Percentiles rank a stretch among this genome's conserved stretches.
Conservation (phyloP, 2,888 invertebrate genomes). For the Tenthredo amoena region DNA sequence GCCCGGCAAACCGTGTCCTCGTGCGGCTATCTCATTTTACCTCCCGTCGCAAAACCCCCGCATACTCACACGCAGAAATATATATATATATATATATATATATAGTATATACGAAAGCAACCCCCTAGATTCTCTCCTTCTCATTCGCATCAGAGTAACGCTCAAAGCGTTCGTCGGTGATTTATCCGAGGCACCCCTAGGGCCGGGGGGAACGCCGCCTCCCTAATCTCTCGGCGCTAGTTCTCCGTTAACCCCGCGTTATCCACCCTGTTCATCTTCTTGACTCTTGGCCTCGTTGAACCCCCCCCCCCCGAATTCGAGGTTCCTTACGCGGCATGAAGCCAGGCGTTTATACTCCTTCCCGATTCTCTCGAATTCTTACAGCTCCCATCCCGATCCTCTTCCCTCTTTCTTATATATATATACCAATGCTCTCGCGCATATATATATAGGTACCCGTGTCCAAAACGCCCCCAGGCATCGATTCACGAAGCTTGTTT, state of each 20-base stretch:
- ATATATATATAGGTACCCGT: no score
- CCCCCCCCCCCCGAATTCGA: background rate
- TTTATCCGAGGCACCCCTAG: conserved; percentile 66
- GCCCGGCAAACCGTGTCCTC: conserved; percentile 42
- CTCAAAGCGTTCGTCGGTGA: conserved; percentile 59
- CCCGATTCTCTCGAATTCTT: no score
- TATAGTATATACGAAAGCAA: background rate
- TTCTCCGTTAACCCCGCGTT: conserved; percentile 65
- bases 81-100: conserved; percentile 16
- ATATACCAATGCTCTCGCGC: conserved; percentile 39
- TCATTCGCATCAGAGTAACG: conserved; percentile 57
- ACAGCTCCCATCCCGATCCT: background rate
- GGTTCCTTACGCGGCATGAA: background rate
- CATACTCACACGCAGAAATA: background rate
- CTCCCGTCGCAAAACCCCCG: background rate
- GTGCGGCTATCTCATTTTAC: conserved; percentile 51
- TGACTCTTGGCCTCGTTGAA: conserved; percentile 59
- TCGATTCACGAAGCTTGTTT: conserved; percentile 60
- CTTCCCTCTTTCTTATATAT: conserved; percentile 7
- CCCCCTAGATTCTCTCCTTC: background rate
- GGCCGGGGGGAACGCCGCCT: conserved; percentile 61
- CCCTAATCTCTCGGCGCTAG: conserved; percentile 67
- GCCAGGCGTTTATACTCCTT: no score
- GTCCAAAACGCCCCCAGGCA: conserved; percentile 43
- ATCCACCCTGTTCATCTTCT: conserved; percentile 67